Evolutionary conservation across 2,888 invertebrate genomes (phyloP).

Genomic region (Chorisops tibialis): DNA sequence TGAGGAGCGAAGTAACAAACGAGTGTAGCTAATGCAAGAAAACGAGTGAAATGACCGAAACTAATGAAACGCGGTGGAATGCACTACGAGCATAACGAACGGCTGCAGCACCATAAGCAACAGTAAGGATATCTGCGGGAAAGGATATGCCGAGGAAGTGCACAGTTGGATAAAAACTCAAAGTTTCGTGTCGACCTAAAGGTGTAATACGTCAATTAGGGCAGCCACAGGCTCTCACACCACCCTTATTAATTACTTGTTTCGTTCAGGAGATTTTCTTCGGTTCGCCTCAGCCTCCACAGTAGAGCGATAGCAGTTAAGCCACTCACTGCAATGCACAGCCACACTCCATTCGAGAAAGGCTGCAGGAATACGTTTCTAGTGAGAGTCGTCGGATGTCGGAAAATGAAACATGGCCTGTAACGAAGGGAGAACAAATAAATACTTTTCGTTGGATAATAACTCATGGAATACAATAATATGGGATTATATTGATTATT

Average conservation of each 20-base stretch:
- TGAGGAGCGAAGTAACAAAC: background rate
- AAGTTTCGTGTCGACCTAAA: background rate
- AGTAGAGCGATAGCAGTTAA: conserved; percentile 44
- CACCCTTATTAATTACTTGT: conserved; percentile 28
- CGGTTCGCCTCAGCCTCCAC: conserved; percentile 28
- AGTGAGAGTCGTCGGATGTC: conserved; percentile 62
- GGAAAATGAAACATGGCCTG: conserved; percentile 65
- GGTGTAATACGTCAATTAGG: conserved; percentile 31
- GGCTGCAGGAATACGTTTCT: conserved; percentile 64
- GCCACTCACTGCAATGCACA: conserved; percentile 51
- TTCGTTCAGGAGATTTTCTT: conserved; percentile 18
- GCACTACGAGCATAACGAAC: background rate
- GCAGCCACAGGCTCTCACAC: conserved; percentile 17
- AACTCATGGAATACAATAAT: background rate
- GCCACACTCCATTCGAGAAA: conserved; percentile 59
- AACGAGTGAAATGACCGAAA: conserved; percentile 24
- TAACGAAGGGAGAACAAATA: conserved; percentile 15
- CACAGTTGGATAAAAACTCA: background rate
- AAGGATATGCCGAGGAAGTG: background rate
- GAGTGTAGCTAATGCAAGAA: conserved; percentile 10
- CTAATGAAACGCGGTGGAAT: conserved; percentile 23
- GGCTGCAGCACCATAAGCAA: background rate
- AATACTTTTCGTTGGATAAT: no score
- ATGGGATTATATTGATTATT: background rate
- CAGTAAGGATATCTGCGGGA: background rate